Base-by-base conservation (phyloP, 2,113 vertebrate species). In the Aviceda subcristata region DNA sequence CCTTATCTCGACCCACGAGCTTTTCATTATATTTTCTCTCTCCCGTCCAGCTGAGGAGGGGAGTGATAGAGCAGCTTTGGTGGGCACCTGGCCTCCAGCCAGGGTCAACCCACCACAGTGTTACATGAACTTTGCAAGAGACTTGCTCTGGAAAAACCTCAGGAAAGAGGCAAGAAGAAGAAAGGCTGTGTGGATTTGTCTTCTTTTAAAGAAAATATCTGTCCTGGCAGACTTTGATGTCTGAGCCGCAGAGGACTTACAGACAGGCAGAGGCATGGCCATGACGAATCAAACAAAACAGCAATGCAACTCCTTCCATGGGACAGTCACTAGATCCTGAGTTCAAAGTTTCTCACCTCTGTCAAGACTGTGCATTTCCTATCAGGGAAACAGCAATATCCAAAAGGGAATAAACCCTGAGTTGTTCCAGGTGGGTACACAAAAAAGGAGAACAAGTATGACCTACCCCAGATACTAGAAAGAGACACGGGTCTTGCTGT, bases 231-330 rank as follows among this genome's bases (percentile, higher is more conserved):
- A 32, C 6, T 34, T 24, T 32, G 43, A 20, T 36, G 51, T 38
- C 53, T 60, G 53, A 73, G 73, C 30, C 43, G 17, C 57, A 64
- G 20, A 18, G 30, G 36, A 78, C 12, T 64, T 24, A 15, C 5
- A 19, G 38, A 45, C 0, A 0, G 32, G 36, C 36, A 84, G 39
- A 53, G 5, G 13, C 9, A 67, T 11, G 14, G 66, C 12, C 45
- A 32, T 7, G 32, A 36, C 6, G 15, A 79, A 50, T 15, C 36
- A 67, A 51, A 56, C 32, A 56, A n/a, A 56, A 30, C 16, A 79
- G 30, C 30, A 32, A 19, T 6, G 7, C 15, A 27, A 15, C 43
- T 46, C 7, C 57, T 67, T 73, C 79, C 39, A 10, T 36, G 38
- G n/a, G 24, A 72, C 21, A 36, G 53, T 32, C 73, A 78, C 46